These are phyloP conservation scores for Nothoprocta perdicaria DNA, from an alignment of 2,113 vertebrate species.

Conservation along the genomic window DNA sequence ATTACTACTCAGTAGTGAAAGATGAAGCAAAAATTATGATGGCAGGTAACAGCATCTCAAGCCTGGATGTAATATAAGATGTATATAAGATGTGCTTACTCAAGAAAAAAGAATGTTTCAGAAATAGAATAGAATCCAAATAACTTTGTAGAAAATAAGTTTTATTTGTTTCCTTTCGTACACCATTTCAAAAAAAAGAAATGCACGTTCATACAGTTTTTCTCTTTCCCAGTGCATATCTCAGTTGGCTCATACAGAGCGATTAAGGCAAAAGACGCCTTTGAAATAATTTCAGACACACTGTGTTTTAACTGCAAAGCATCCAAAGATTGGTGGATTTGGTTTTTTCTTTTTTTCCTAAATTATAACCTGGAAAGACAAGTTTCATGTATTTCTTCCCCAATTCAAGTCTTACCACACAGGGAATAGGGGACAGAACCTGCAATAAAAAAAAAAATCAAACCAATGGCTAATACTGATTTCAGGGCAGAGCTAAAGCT, in stretches of 20 bases:
- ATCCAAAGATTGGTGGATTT: not conserved
- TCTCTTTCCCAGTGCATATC: conserved; percentile 8
- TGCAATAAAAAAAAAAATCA: conserved; percentile 23
- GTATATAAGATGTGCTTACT: not conserved
- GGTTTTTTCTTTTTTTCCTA: not conserved
- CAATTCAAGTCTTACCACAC: not conserved
- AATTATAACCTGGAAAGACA: conserved; percentile 9
- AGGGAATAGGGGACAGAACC: conserved; percentile 12
- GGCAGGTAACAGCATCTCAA: not conserved
- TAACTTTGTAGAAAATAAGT: conserved; percentile 76
- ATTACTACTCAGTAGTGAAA: not conserved
- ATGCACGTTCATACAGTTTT: conserved; percentile 48
- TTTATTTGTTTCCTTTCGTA: conserved; percentile 77
- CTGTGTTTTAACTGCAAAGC: not conserved
- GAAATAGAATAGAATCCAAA: not conserved
- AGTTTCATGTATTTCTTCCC: not conserved
- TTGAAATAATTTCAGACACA: conserved; percentile 14
- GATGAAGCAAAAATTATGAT: not conserved
- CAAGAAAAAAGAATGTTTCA: not conserved
- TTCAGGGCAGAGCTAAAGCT: not conserved
- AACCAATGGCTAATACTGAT: not conserved
- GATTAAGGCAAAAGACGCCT: conserved; percentile 31
- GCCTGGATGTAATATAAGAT: not conserved
- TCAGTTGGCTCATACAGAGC: conserved; percentile 30
- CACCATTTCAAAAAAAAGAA: conserved; percentile 34